Conservation (phyloP, 2,113 vertebrate genomes). For the Rhinolophus ferrumequinum region DNA sequence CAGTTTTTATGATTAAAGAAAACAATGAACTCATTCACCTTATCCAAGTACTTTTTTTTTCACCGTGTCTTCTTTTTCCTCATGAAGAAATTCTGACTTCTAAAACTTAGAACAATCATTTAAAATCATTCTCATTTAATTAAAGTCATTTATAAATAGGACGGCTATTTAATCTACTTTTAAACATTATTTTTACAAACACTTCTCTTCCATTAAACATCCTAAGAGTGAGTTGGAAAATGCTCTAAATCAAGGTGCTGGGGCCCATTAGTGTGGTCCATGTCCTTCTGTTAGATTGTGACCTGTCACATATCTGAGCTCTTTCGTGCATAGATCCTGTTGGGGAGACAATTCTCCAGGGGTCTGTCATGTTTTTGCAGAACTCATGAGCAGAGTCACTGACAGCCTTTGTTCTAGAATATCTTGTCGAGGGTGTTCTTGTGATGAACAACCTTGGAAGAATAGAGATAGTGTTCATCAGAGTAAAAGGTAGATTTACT, state of each 20-base stretch:
- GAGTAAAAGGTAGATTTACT: neutral
- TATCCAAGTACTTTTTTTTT: neutral
- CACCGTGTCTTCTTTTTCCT: neutral
- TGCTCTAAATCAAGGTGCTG: neutral
- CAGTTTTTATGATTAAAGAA: neutral
- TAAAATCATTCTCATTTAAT: slow-evolving; percentile 5
- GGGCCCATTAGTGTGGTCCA: neutral
- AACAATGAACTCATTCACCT: neutral
- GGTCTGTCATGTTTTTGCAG: neutral
- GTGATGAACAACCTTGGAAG: neutral
- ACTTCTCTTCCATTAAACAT: neutral
- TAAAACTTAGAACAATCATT: neutral
- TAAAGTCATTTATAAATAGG: neutral
- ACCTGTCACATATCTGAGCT: neutral
- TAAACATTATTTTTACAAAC: neutral
- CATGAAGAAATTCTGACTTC: neutral
- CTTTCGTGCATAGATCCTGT: neutral
- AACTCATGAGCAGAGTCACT: neutral
- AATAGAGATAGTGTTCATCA: neutral
- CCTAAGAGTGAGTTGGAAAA: neutral
- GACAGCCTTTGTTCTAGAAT: neutral
- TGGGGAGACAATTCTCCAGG: neutral
- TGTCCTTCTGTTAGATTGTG: neutral
- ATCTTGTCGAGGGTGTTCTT: neutral
- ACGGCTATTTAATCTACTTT: neutral